phyloP scores from a whole-genome alignment of 1,140 invertebrate species.

The Bombus turneri region DNA sequence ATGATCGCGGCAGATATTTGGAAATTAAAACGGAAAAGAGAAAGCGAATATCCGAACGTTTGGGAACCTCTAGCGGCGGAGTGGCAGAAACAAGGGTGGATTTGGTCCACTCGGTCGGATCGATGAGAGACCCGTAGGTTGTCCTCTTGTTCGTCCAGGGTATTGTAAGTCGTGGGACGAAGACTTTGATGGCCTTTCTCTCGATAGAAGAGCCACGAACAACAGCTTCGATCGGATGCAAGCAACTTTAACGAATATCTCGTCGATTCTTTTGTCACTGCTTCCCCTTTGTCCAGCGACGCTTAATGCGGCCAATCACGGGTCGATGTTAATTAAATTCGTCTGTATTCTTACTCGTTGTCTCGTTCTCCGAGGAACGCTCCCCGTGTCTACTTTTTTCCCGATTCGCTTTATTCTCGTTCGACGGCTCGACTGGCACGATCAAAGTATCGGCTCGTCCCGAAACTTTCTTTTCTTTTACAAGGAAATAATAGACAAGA shows the following conservation, averaged over 20 bases:
- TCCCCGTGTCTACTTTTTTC: neutral
- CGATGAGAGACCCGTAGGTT: constrained; percentile 44
- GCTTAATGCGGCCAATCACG: constrained; percentile 16
- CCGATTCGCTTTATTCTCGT: neutral
- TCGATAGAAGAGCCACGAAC: neutral
- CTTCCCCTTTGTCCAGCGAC: neutral
- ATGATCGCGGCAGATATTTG: too few species aligned
- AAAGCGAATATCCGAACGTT: neutral
- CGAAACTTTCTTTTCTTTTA: too few species aligned
- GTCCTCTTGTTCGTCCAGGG: constrained; percentile 51
- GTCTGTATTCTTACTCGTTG: neutral
- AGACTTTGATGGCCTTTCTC: constrained; percentile 44
- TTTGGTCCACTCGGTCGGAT: constrained; percentile 40
- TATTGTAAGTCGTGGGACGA: constrained; percentile 56
- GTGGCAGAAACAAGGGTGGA: constrained; percentile 17
- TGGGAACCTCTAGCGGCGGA: neutral
- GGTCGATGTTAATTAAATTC: constrained; percentile 32
- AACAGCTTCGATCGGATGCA: constrained; percentile 18
- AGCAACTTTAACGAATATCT: constrained; percentile 22
- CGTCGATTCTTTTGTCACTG: neutral
- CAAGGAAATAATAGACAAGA: too few species aligned
- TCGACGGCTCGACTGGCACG: too few species aligned
- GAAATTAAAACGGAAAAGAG: neutral
- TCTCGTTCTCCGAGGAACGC: neutral
- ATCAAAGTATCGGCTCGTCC: neutral